These are phyloP conservation scores for Hermaeophaga mercurialis DNA, from an alignment of 2,888 invertebrate species.

Conservation along the genomic window DNA sequence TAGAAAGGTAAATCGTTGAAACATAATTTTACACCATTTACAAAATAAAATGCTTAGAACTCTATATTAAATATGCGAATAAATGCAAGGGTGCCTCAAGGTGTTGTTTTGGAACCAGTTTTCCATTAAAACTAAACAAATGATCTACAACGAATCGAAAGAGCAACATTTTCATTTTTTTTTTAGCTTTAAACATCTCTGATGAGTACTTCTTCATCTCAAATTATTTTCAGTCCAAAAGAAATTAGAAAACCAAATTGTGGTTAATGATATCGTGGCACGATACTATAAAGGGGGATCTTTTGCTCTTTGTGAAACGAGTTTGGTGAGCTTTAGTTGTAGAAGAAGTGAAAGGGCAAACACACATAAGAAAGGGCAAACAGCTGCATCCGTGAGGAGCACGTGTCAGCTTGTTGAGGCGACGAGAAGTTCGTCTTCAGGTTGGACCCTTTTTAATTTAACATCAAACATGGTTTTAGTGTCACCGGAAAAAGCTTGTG, in stretches of 20 bases:
- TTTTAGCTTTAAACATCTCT: too few species aligned
- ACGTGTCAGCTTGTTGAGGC: conserved; percentile 39
- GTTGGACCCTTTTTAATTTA: conserved; percentile 19
- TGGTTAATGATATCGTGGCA: not conserved
- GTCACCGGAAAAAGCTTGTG: conserved; percentile 14
- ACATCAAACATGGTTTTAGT: conserved; percentile 5
- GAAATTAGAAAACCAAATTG: too few species aligned
- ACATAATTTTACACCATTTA: not conserved
- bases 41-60: too few species aligned
- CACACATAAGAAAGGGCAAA: conserved; percentile 27
- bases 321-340: conserved; percentile 16
- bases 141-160: too few species aligned
- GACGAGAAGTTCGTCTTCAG: conserved; percentile 21
- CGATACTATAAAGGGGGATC: not conserved
- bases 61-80: too few species aligned
- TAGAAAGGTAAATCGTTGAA: not conserved
- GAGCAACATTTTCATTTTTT: too few species aligned
- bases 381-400: conserved; percentile 46
- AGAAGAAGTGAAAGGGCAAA: conserved; percentile 21
- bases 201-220: too few species aligned
- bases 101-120: too few species aligned
- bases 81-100: too few species aligned
- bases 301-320: conserved; percentile 2
- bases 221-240: too few species aligned
- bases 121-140: too few species aligned